These are phyloP conservation scores for Nomada fucata DNA, from an alignment of 2,888 invertebrate genomes.

Conservation along the genomic window DNA sequence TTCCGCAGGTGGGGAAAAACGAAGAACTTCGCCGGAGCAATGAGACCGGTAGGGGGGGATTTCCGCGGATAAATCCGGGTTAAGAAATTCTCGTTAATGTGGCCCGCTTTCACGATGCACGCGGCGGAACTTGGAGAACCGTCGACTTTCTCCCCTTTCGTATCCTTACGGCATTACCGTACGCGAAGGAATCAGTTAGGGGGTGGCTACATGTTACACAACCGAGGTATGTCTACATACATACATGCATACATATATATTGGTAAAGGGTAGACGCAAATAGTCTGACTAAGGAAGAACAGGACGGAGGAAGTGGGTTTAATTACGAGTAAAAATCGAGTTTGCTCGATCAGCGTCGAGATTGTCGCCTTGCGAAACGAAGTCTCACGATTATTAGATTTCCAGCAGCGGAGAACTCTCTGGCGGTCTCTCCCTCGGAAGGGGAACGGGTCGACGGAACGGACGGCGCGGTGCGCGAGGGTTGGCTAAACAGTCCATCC, in stretches of 20 bases:
- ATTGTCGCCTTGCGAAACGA: constrained; percentile 70
- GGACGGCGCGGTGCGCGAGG: constrained; percentile 46
- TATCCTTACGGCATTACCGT: constrained; percentile 34
- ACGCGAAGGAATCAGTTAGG: constrained; percentile 3
- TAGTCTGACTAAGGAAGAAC: constrained; percentile 26
- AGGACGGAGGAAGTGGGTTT: constrained; percentile 58
- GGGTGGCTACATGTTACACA: neutral
- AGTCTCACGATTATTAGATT: constrained; percentile 70
- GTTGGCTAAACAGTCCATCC: constrained; percentile 64
- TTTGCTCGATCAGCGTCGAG: constrained; percentile 69
- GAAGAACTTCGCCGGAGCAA: constrained; percentile 20
- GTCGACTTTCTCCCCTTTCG: constrained; percentile 2
- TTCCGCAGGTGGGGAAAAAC: neutral
- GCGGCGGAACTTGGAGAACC: neutral
- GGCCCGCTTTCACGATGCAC: constrained; percentile 21
- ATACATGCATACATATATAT: no score
- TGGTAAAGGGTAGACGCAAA: constrained; percentile 1
- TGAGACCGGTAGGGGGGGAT: neutral
- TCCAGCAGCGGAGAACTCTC: constrained; percentile 34
- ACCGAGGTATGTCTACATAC: no score
- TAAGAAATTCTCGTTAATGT: constrained; percentile 41
- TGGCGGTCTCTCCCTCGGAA: constrained; percentile 18
- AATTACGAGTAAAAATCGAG: constrained; percentile 72
- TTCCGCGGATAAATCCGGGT: neutral
- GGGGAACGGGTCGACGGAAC: constrained; percentile 37